Evolutionary conservation across 2,888 invertebrate genomes (phyloP), one percentile per base, ranked within the genome.

Genomic region (Melolontha melolontha): DNA sequence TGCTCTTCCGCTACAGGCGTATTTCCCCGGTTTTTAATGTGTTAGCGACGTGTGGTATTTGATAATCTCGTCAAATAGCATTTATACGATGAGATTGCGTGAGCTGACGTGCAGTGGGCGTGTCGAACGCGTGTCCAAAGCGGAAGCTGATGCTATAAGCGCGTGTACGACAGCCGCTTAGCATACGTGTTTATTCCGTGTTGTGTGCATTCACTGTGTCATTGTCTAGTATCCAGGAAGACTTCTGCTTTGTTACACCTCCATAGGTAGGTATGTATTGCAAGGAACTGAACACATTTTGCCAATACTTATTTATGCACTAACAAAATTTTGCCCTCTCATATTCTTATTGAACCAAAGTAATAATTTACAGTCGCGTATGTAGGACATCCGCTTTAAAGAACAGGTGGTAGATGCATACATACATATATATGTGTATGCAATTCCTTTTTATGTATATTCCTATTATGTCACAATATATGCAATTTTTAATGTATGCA

Each of bases 141-240:
- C 78, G 80, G 80, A 80, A 80, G 74, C 74, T 74, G 72, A 66
- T 70, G 71, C 65, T 63, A 66, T 49, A 47, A 71, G 75, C 75
- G 75, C 78, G 77, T 77, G 67, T 75, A 69, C 74, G 78, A 74
- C 79, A 79, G 77, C 77, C 78, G 78, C 77, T 79, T 79, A 77
- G 75, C 75, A 75, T 74, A 34, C 34, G 10, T 34, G 34, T 34
- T 34, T 34, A 34, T 34, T 34, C 34, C 34, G 34, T 34, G 34
- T 34, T 34, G 34, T 34, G 34, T 34, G 34, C 52, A 50, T 22
- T 65, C 44, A 42, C 17, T 29, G 41, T 27, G 22, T 65, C 44
- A 42, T 34, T 65, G 52, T 54, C 65, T 40, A 16, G 4, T 12
- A 51, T 22, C 11, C 11, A 47, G 44, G 54, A 42, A 44, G 22